phyloP scores from a whole-genome alignment of 2,113 vertebrate genomes.

The Dunckerocampus dactyliophorus region DNA sequence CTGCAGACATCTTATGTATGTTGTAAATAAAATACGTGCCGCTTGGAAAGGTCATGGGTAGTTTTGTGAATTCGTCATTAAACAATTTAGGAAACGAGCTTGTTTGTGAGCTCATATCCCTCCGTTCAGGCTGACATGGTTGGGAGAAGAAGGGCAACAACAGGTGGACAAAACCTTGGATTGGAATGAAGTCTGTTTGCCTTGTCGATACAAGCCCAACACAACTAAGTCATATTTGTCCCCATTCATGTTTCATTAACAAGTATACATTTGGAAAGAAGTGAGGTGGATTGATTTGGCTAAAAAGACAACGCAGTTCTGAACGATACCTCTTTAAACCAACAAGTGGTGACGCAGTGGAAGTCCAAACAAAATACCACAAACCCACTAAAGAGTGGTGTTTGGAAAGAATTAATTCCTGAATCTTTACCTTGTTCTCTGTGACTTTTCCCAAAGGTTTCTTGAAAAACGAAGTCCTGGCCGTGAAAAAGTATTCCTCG shows the following conservation, averaged over 20 bases:
- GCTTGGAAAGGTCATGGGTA: not conserved
- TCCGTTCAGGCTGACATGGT: not conserved
- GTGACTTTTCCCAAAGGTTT: constrained; percentile 80
- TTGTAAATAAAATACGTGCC: not conserved
- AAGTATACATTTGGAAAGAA: not conserved
- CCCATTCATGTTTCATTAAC: accelerated
- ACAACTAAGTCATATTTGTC: not conserved
- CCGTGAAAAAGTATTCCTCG: constrained; percentile 96
- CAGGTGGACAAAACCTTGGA: constrained; percentile 21
- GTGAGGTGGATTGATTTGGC: not conserved
- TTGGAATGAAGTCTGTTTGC: not conserved
- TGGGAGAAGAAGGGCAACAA: not conserved
- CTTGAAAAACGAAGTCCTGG: constrained; percentile 92
- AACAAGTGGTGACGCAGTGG: not conserved
- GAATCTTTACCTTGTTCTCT: constrained; percentile 64
- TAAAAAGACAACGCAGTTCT: not conserved
- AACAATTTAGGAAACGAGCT: accelerated
- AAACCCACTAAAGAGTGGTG: not conserved
- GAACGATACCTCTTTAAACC: not conserved
- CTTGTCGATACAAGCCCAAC: not conserved
- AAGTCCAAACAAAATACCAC: not conserved
- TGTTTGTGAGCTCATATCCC: not conserved
- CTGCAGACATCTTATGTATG: no score
- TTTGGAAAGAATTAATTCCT: not conserved
- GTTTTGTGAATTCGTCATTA: not conserved